Base-by-base conservation (phyloP, 2,888 invertebrate species). In the Sarcophaga rosellei region DNA sequence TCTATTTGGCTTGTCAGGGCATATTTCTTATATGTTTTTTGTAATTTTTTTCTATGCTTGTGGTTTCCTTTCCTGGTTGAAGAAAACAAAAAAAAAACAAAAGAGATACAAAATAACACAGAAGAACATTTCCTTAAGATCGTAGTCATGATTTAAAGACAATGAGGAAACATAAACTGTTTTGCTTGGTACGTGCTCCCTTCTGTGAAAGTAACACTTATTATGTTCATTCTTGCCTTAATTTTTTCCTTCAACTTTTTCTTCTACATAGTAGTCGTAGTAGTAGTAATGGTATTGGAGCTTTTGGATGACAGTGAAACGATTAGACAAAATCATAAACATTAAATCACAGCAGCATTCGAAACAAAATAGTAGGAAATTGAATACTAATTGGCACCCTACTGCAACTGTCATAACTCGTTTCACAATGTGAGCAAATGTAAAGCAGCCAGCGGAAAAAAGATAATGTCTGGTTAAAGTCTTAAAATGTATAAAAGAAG, bases 331-430 rank as follows among this genome's bases (percentile, higher is more conserved):
- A 86, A 81, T 81, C 86, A 86, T 84, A 86, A 84, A 86, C 84
- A 86, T 84, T 86, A 81, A 84, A 84, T 82, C 84, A 87, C 74
- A 84, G 79, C 77, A 83, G 11, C 57, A 81, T 66, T 83, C 47
- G 76, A 62, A 1, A n/a, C 65, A 70, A 85, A 88, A 86, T 78
- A 79, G 87, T 87, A 86, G 86, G 88, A 89, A 89, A 89, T 88
- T 84, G 86, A 88, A 88, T 88, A 89, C 90, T 90, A 90, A 90
- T 90, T 90, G 90, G 90, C 90, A 89, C 90, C 90, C 90, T 89
- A 90, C 90, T 89, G 90, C 86, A 89, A 85, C 89, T 90, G 90
- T 90, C 90, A 90, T 88, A 90, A 88, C 89, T 89, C 88, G 89
- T 89, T 80, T 81, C 81, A 66, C 35, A 35, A 72, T 73, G 72